phyloP scores from a whole-genome alignment of 2,797 vertebrate genomes.

The Neosilurus mollespiculum region DNA sequence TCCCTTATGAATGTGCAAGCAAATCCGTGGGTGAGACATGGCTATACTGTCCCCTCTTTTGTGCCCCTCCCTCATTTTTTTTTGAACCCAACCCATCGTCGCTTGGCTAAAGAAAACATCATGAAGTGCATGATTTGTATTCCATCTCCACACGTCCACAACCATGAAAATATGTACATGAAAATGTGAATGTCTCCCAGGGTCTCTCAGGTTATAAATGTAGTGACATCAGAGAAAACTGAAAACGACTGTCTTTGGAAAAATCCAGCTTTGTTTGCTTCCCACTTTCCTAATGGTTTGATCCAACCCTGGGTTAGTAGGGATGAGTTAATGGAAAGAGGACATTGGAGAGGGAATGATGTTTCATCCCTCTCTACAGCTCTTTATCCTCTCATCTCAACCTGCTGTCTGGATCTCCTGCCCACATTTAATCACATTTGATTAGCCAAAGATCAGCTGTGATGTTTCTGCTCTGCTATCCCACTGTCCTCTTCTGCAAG shows the following conservation, averaged over 20 bases:
- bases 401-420: conserved; percentile 48
- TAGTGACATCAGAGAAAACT: conserved; percentile 1
- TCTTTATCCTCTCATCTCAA: conserved; percentile 28
- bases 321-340: conserved; percentile 68
- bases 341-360: conserved; percentile 38
- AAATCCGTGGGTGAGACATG: conserved; percentile 42
- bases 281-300: conserved; percentile 31
- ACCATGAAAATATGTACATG: neutral
- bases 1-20: conserved; percentile 52
- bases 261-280: conserved; percentile 34
- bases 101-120: neutral
- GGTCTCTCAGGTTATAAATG: conserved; percentile 2
- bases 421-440: conserved; percentile 57
- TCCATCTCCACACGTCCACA: neutral
- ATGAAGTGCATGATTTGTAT: neutral
- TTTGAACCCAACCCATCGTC: neutral
- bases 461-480: conserved; percentile 48
- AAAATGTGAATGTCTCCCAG: neutral
- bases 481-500: conserved; percentile 22
- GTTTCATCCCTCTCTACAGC: conserved; percentile 12
- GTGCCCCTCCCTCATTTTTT: neutral
- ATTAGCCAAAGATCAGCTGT: conserved; percentile 63
- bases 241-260: conserved; percentile 32
- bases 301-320: conserved; percentile 50
- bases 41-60: conserved; percentile 32